Evolutionary conservation across 2,113 vertebrate species (phyloP), one percentile per base, ranked within the genome.

Genomic region (Limanda limanda): DNA sequence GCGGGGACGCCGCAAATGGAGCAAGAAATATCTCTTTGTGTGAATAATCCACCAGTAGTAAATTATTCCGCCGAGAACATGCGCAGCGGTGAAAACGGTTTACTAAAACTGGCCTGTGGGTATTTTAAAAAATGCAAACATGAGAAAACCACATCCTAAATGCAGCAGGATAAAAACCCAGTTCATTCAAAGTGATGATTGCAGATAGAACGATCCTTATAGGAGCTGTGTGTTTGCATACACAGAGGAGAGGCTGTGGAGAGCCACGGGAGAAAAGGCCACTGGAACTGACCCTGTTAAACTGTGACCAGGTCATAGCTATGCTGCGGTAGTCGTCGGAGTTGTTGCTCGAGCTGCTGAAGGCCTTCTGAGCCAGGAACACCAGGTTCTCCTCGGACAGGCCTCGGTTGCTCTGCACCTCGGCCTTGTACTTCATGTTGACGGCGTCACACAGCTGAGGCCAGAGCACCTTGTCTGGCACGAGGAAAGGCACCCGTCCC

Each of bases 301-400:
- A 99, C 93, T 99, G 98, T 64, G 97, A 97, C 98, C 98, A 99
- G 88, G 97, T 98, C 91, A 99, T 98, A 0, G 96, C 95, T 95
- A 97, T 96, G 94, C 86, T 94, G 78, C 88, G 95, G 92, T 97
- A 99, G 61, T 98, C 97, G 8, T 99, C 97, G 0, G 96, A 83
- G 92, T 96, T 97, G 90, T 88, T 86, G 91, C 94, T 96, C 88
- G 92, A 95, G 94, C 93, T 97, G 91, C 96, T 97, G 92, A 98
- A 98, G 37, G 98, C 95, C 47, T 99, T 99, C 90, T 99, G 97
- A 0, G 95, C 97, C 81, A 99, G 92, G 91, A 99, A 99, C 79
- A 98, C 95, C 74, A 99, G 89, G 91, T 98, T 98, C 87, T 98
- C 97, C 88, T 98, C 97, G 5, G 96, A 97, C 83, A 99, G 93